Evolutionary conservation across 2,113 vertebrate genomes (phyloP), one percentile per base, ranked within the genome.

Genomic region (Zeus faber): DNA sequence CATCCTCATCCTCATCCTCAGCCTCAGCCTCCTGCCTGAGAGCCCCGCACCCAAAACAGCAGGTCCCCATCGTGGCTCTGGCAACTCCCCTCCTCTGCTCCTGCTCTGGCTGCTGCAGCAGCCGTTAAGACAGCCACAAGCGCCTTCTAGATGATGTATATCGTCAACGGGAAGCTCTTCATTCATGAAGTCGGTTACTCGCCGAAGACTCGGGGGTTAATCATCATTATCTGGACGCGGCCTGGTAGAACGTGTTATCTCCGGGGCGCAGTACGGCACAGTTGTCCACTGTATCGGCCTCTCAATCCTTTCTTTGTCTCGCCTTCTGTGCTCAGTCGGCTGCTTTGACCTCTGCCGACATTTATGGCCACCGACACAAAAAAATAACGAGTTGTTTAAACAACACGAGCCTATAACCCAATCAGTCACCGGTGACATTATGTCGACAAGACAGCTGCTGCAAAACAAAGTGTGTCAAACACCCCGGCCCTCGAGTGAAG

Each of bases 281-380:
- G 62, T 69, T 67, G 54, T 79, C 83, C 82, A 90, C 85, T 83
- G 81, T 80, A 60, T 62, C 45, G 60, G 50, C 46, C 52, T 50
- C 50, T 92, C 70, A 92, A 91, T 76, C 61, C 66, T 18, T 27
- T 58, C 90, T 90, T 93, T 95, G 89, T 94, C 73, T 74, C 47
- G n/a, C 54, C 35, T 45, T 71, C 49, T 81, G 86, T 70, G 68
- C 67, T 65, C 74, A 61, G 65, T 82, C 49, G 49, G 48, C 64
- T 53, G 74, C 69, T 75, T 68, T 55, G 76, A 68, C 65, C 59
- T 52, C 47, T 18, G 16, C 57, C 65, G 50, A 45, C 43, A 56
- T 82, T 70, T 73, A 67, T 52, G 57, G 48, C 41, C 54, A 49
- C 17, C 7, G 54, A 49, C 65, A 77, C 21, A 54, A 66, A 37